A percentile compares a stretch with the other conserved stretches of the same genome.
phyloP scores from a whole-genome alignment of 37 sponge, comb jelly and placozoan species.

The Chondrosia reniformis region DNA sequence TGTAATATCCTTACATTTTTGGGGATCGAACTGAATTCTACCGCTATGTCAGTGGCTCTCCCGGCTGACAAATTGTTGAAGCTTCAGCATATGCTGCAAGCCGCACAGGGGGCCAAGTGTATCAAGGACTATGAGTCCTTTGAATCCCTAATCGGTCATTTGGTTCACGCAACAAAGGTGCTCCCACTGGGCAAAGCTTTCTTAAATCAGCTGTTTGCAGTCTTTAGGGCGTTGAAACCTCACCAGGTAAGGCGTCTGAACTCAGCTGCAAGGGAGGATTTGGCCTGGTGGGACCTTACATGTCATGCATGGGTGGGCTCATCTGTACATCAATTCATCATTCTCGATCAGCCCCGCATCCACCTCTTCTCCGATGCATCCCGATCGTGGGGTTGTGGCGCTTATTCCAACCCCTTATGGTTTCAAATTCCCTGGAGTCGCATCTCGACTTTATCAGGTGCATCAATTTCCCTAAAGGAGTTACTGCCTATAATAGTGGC shows the following conservation, averaged over 20 bases:
- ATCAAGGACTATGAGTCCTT: too few species aligned
- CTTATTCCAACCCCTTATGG: too few species aligned
- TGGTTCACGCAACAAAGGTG: slow-evolving; percentile 14
- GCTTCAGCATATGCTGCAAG: too few species aligned
- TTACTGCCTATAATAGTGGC: slow-evolving; percentile 24
- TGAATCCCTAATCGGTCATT: background rate
- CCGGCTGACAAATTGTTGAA: too few species aligned
- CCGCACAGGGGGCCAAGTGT: background rate
- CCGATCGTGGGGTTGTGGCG: too few species aligned
- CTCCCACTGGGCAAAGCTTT: slow-evolving; percentile 10
- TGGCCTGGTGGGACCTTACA: background rate
- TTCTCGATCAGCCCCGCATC: background rate
- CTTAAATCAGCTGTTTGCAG: background rate
- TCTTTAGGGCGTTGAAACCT: background rate
- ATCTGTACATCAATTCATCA: slow-evolving; percentile 10
- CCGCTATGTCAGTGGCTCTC: too few species aligned
- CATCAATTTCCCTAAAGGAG: slow-evolving; percentile 48
- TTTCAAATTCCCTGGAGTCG: too few species aligned
- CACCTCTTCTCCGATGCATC: too few species aligned
- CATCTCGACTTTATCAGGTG: too few species aligned
- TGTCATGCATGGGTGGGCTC: background rate
- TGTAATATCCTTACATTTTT: too few species aligned
- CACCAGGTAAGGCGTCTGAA: background rate
- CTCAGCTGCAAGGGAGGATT: background rate
- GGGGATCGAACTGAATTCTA: too few species aligned